Conservation (phyloP, 2,888 invertebrate genomes). For the Tricholauxania praeusta region DNA sequence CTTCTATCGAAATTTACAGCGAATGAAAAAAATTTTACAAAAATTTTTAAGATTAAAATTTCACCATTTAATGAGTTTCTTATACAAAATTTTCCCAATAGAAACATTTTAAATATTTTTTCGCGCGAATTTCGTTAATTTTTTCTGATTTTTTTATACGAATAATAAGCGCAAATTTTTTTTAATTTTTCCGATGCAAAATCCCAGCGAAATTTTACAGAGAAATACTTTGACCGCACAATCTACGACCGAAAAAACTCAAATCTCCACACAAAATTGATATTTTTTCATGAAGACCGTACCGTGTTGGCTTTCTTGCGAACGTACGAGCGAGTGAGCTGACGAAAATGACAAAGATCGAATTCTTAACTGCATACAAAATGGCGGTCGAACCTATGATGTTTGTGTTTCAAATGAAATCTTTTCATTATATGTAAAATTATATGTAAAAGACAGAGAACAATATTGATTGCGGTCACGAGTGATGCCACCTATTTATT, state of each 20-base stretch:
- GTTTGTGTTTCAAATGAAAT: neutral
- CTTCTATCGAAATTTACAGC: slow-evolving; percentile 46
- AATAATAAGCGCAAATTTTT: slow-evolving; percentile 45
- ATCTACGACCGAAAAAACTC: slow-evolving; percentile 33
- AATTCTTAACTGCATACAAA: slow-evolving; percentile 19
- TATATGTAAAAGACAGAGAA: too few species aligned
- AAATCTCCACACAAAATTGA: slow-evolving; percentile 24
- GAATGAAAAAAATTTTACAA: slow-evolving; percentile 13
- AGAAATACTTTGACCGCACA: slow-evolving; percentile 48
- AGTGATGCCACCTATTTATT: too few species aligned
- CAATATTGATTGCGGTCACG: too few species aligned
- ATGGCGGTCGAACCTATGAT: slow-evolving; percentile 25
- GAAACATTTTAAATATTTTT: slow-evolving; percentile 42
- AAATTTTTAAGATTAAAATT: slow-evolving; percentile 32
- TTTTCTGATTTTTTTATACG: slow-evolving; percentile 45
- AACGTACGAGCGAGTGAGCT: slow-evolving; percentile 30
- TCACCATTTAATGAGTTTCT: slow-evolving; percentile 35
- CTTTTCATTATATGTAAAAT: too few species aligned
- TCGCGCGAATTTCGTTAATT: slow-evolving; percentile 44
- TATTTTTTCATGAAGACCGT: slow-evolving; percentile 21
- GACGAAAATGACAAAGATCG: slow-evolving; percentile 12
- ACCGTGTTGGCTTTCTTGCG: slow-evolving; percentile 19
- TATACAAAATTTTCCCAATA: slow-evolving; percentile 19
- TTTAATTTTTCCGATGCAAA: slow-evolving; percentile 48
- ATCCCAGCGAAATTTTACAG: slow-evolving; percentile 47